phyloP scores from a whole-genome alignment of 2,113 vertebrate genomes.

The Varanus komodoensis region DNA sequence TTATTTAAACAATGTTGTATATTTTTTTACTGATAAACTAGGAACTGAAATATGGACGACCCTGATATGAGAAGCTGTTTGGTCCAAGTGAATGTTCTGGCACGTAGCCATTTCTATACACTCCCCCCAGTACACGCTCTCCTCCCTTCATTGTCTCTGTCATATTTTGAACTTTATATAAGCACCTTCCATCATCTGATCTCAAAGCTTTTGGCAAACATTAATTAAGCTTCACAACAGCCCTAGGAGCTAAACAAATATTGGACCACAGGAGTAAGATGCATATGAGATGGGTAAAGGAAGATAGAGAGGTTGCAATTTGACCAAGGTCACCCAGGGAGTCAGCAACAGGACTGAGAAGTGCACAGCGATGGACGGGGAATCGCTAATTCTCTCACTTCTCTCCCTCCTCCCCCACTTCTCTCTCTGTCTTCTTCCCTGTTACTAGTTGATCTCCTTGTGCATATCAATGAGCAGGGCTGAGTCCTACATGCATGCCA shows the following conservation, averaged over 20 bases:
- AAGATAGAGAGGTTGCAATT: conserved; percentile 47
- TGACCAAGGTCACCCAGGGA: conserved; percentile 58
- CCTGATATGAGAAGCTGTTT: conserved; percentile 61
- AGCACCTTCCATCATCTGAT: conserved; percentile 64
- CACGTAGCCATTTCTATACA: conserved; percentile 22
- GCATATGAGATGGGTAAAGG: conserved; percentile 52
- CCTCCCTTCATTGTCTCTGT: conserved; percentile 43
- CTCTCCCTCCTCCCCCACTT: neutral
- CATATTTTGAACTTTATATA: conserved; percentile 50
- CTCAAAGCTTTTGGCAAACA: conserved; percentile 68
- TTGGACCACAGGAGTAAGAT: conserved; percentile 37
- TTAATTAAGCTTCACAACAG: conserved; percentile 69
- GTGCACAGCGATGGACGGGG: neutral
- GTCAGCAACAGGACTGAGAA: conserved; percentile 24
- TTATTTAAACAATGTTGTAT: conserved; percentile 65
- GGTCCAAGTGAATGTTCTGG: conserved; percentile 46
- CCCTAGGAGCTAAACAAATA: conserved; percentile 66
- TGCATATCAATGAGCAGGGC: neutral
- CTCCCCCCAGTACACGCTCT: neutral
- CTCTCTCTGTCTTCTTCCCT: neutral
- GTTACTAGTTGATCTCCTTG: conserved; percentile 11
- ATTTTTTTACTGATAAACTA: conserved; percentile 46
- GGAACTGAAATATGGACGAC: conserved; percentile 60
- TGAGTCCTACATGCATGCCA: neutral
- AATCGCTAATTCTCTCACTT: conserved; percentile 29